Evolutionary conservation across 2,797 vertebrate species (phyloP), one percentile per base, ranked within the genome.

Genomic region (Melanitta fusca): DNA sequence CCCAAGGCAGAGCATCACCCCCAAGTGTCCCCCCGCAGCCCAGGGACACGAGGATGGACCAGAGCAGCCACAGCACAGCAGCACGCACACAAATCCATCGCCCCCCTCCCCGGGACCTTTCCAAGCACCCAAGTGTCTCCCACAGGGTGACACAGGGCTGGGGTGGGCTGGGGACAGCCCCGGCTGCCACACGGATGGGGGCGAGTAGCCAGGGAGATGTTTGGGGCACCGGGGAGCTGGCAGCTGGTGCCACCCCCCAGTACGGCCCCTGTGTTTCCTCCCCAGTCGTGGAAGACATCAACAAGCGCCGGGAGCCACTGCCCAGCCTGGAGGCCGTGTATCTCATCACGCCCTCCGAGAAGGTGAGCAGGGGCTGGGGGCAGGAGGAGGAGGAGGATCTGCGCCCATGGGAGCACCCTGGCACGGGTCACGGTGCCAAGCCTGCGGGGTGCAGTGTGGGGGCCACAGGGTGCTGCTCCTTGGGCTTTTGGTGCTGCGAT

Each of bases 281-380:
- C 56, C 57, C 73, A 99, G 99, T 99, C 80, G 99, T 99, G 96
- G 99, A 99, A 96, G 99, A 99, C 95, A 99, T 99, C 98, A 98
- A 99, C 97, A 99, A 99, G 96, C 98, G 99, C 74, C 98, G 99
- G 97, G 99, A 99, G 95, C 99, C 99, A 0, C 98, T 99, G 16
- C 99, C 99, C 84, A 99, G 99, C 91, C 96, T 98, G 96, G 98
- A 98, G 94, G 98, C 98, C 1, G 98, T 98, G 66, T 98, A 98
- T 38, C 98, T 98, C 93, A 98, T 98, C 97, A 98, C 98, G 27
- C 98, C 98, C 2, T 98, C 98, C 0, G 98, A 98, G 94, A 98
- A 98, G 98, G 98, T 98, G 95, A 97, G 27, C 3, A 10, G 20
- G 13, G 28, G 38, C 38, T 27, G 20, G 8, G 34, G 41, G 10